These are phyloP conservation scores for Axis porcinus DNA, from an alignment of 2,113 vertebrate species.

Conservation along the genomic window DNA sequence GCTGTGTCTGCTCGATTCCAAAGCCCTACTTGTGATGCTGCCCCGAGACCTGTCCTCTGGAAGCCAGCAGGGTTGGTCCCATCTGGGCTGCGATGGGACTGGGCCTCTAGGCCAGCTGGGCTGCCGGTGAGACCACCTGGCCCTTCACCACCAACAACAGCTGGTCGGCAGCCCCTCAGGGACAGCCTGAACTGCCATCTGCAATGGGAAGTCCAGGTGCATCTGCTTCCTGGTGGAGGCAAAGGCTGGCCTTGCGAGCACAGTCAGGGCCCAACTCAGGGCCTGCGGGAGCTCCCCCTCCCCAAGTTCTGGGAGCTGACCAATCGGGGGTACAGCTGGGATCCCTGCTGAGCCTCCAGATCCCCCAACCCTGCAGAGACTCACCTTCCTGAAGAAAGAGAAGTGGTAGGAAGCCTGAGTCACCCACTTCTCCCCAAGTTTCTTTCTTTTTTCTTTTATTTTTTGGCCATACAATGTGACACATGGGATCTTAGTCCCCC, in stretches of 20 bases:
- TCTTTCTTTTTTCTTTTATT: not conserved
- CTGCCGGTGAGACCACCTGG: not conserved
- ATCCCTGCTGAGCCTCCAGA: not conserved
- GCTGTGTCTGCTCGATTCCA: not conserved
- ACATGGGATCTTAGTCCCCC: not conserved
- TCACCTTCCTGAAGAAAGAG: not conserved
- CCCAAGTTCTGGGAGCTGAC: not conserved
- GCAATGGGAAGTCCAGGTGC: not conserved
- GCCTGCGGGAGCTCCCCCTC: not conserved
- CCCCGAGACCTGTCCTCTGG: not conserved
- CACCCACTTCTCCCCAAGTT: not conserved
- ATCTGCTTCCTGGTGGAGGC: no score
- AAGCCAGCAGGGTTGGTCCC: not conserved
- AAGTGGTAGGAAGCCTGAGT: not conserved
- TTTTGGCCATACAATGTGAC: not conserved
- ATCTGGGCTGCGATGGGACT: not conserved
- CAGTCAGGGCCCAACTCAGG: not conserved
- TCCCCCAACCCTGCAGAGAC: not conserved
- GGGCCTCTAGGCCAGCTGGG: not conserved
- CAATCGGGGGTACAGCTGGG: rapidly evolving
- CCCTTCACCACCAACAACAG: not conserved
- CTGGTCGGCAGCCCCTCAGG: not conserved
- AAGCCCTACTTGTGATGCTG: not conserved
- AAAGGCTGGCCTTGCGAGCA: not conserved
- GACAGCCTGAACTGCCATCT: not conserved